These are phyloP conservation scores for Drosophila auraria DNA, from an alignment of 1,140 invertebrate species.

Conservation along the genomic window DNA sequence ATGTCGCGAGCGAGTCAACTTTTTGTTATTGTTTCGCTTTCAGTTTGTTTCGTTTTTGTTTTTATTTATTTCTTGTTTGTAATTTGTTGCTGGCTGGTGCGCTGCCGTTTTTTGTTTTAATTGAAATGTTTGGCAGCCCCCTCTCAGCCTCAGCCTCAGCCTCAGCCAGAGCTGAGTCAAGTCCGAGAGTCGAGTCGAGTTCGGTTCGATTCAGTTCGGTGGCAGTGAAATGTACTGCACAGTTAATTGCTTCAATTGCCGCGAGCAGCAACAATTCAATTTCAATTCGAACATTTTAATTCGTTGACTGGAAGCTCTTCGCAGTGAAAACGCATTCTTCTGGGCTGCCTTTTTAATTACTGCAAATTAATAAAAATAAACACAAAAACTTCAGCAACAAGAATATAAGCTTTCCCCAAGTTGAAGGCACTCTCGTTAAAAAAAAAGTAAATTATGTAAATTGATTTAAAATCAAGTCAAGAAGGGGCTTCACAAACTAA, in stretches of 20 bases:
- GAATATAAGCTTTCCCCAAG: conserved; percentile 22
- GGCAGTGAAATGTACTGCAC: conserved; percentile 78
- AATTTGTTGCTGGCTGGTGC: conserved; percentile 3
- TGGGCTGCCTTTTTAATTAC: conserved; percentile 43
- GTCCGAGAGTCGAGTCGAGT: conserved; percentile 7
- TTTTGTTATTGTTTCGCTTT: conserved; percentile 36
- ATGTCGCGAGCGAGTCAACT: conserved; percentile 38
- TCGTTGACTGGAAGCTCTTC: conserved; percentile 1
- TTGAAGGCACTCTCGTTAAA: conserved; percentile 52
- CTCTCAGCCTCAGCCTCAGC: neutral
- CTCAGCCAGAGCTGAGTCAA: neutral
- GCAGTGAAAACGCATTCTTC: conserved; percentile 3
- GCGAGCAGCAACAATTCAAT: conserved; percentile 61
- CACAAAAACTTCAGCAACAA: neutral
- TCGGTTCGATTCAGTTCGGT: conserved; percentile 6
- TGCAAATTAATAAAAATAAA: conserved; percentile 35
- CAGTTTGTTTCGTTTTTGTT: conserved; percentile 10
- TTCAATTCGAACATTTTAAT: conserved; percentile 70
- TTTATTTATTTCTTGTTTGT: conserved; percentile 2
- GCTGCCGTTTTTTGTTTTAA: conserved; percentile 45
- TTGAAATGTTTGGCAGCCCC: conserved; percentile 76
- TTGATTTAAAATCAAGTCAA: conserved; percentile 40
- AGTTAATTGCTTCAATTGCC: conserved; percentile 80
- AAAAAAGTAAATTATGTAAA: conserved; percentile 32
- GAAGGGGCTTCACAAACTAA: neutral